phyloP scores from a whole-genome alignment of 2,113 vertebrate genomes.

The Odontesthes bonariensis region DNA sequence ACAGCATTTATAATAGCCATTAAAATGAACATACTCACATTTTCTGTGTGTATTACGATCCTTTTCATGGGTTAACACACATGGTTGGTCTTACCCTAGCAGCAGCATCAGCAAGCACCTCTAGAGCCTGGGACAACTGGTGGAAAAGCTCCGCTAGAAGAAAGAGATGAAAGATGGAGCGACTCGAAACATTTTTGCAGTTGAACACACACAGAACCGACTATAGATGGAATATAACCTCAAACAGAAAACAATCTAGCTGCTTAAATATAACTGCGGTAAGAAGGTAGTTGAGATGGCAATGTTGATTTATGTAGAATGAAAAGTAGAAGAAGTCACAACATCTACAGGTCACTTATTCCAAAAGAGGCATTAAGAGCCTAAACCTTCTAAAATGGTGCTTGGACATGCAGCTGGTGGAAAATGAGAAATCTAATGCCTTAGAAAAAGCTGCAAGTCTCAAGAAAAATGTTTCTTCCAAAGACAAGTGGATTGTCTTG shows the following conservation, averaged over 20 bases:
- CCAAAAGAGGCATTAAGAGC: constrained; percentile 7
- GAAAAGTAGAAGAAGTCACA: not conserved
- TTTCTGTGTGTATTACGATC: not conserved
- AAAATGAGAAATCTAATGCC: constrained; percentile 43
- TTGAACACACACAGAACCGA: not conserved
- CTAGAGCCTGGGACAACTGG: constrained; percentile 95
- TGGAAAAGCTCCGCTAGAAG: constrained; percentile 92
- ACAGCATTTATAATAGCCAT: constrained; percentile 17
- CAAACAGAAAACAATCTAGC: too few relatives aligned
- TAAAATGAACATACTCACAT: not conserved
- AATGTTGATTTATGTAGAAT: not conserved
- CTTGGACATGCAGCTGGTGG: not conserved
- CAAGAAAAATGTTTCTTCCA: constrained; percentile 61
- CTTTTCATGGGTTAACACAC: not conserved
- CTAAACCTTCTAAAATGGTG: constrained; percentile 1
- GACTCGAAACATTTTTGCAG: not conserved
- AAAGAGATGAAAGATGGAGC: not conserved
- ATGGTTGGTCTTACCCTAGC: constrained; percentile 88
- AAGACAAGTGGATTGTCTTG: constrained; percentile 45
- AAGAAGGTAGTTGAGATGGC: not conserved
- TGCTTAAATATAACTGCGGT: not conserved
- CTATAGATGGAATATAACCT: not conserved
- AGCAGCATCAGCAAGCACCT: constrained; percentile 92
- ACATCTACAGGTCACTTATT: not conserved
- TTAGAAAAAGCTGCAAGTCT: constrained; percentile 46